phyloP scores from a whole-genome alignment of 2,888 invertebrate species.

The Pachycephus smyrnensis region DNA sequence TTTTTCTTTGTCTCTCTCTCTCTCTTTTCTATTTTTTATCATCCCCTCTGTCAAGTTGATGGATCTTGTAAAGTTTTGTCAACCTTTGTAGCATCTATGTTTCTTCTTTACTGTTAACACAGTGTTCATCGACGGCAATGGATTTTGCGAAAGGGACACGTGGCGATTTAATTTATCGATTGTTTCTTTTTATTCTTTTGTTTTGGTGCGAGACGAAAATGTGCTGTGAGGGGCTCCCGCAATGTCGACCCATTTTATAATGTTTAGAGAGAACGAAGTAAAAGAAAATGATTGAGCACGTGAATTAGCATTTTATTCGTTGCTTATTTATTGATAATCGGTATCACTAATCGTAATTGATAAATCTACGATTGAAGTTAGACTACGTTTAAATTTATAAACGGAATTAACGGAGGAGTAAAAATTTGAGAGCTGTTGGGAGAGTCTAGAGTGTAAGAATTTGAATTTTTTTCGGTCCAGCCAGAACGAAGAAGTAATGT shows the following conservation, averaged over 20 bases:
- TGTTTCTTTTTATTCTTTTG: background rate
- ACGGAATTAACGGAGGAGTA: background rate
- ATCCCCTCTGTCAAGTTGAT: background rate
- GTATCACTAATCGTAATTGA: background rate
- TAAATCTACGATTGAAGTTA: background rate
- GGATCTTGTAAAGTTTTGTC: background rate
- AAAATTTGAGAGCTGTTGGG: background rate
- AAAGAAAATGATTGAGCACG: background rate
- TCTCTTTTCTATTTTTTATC: background rate
- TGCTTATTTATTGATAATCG: background rate
- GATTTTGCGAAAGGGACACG: background rate
- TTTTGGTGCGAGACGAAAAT: background rate
- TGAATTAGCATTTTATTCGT: background rate
- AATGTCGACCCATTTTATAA: background rate
- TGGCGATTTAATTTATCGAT: background rate
- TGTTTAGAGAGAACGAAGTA: background rate
- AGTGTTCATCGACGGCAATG: background rate
- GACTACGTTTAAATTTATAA: background rate
- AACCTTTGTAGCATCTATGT: background rate
- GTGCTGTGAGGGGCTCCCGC: background rate
- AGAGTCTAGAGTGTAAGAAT: background rate
- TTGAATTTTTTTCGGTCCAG: background rate
- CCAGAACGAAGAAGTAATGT: background rate
- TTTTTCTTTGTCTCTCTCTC: background rate
- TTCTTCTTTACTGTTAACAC: background rate